Evolutionary conservation across 2,797 vertebrate species (phyloP), one percentile per base, ranked within the genome.

Genomic region (Chromis chromis): DNA sequence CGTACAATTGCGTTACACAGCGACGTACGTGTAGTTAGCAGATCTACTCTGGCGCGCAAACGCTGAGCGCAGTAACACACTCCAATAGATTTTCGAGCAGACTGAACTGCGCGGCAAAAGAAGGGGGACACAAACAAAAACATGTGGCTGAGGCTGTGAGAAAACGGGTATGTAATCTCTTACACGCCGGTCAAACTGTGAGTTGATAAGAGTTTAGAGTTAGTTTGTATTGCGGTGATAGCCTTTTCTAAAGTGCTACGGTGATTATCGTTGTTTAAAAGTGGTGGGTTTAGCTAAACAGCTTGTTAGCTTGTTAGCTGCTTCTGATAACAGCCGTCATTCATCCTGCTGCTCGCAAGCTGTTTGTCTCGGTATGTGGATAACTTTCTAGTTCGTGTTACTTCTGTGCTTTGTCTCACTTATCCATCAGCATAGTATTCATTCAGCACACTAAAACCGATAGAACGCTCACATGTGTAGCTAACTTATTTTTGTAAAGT

Each of bases 91-190:
- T 88, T 46, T 84, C 53, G 40, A 74, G 79, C 78, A 84, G 74
- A 84, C 54, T 55, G 82, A 79, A 88, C 80, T 94, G 94, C 94
- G 93, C 93, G 93, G 93, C 90, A 94, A 94, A 94, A 92, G 88
- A 80, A 89, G 88, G 81, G 79, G 70, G 85, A 92, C 88, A 88
- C 87, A 89, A 93, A 94, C 92, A 94, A 93, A 94, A 94, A 93
- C 93, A 94, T 93, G 93, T 93, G 88, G 77, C 70, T 27, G 62
- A 70, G 46, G 46, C 69, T 56, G 14, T 67, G 69, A 67, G 61
- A 44, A 40, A 66, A 70, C 58, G 16, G 83, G 83, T 82, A 88
- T 0, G 90, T 86, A 57, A 24, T 33, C 13, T 76, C 46, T 19
- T 16, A 56, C 44, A 59, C 21, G 5, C 0, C 9, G 33, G 4